Conservation (phyloP, 2,888 invertebrate species). For the Amorpha juglandis region DNA sequence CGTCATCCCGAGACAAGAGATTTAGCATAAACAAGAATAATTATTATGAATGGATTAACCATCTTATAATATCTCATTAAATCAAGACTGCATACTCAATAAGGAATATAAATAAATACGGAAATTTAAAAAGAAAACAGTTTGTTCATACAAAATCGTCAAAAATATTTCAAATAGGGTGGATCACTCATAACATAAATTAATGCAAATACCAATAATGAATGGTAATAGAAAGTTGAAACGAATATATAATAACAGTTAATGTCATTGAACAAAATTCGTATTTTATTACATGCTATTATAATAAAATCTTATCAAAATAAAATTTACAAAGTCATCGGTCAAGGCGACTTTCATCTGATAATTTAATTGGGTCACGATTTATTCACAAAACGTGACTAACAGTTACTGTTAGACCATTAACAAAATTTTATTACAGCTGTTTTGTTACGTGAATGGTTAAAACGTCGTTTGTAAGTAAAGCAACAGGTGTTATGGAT, state of each 20-base stretch:
- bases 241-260: background rate
- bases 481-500: slow-evolving; percentile 35
- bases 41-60: too few species aligned
- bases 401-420: background rate
- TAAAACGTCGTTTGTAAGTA: slow-evolving; percentile 36
- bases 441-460: slow-evolving; percentile 9
- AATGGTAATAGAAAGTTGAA: background rate
- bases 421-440: slow-evolving; percentile 10
- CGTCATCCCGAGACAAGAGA: too few species aligned
- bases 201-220: background rate
- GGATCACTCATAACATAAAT: background rate
- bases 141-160: too few species aligned
- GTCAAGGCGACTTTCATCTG: slow-evolving; percentile 23
- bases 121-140: too few species aligned
- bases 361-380: slow-evolving; percentile 20
- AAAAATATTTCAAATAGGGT: too few species aligned
- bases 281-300: background rate
- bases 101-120: too few species aligned
- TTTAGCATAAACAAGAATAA: too few species aligned
- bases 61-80: too few species aligned
- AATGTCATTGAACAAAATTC: background rate
- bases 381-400: slow-evolving; percentile 15
- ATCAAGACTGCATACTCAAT: too few species aligned
- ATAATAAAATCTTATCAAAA: slow-evolving; percentile 1
- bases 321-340: background rate